These are phyloP conservation scores for Delichon dasypus DNA, from an alignment of 2,797 vertebrate genomes.

Conservation along the genomic window DNA sequence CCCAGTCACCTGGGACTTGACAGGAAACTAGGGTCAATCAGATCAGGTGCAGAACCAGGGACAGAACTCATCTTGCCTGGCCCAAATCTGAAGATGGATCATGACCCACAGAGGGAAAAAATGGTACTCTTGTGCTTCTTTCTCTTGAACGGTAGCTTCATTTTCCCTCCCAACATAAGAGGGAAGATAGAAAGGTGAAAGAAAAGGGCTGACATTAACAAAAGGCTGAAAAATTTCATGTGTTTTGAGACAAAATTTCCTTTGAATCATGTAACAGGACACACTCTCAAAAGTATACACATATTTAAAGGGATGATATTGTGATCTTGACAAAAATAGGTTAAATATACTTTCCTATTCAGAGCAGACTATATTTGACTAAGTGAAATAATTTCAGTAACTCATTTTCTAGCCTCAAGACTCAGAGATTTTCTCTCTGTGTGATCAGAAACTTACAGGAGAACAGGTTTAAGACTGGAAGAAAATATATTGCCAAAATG, in stretches of 20 bases:
- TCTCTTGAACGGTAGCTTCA: background rate
- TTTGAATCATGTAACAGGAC: background rate
- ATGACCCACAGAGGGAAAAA: background rate
- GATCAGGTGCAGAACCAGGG: background rate
- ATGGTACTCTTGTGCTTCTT: background rate
- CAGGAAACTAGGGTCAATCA: background rate
- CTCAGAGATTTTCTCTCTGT: background rate
- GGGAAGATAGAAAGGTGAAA: background rate
- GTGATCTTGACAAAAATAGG: background rate
- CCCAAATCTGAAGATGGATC: background rate
- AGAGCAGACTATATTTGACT: background rate
- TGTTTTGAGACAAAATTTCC: background rate
- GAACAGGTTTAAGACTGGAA: background rate
- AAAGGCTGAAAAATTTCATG: background rate
- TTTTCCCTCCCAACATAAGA: background rate
- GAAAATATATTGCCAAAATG: background rate
- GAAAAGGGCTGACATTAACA: background rate
- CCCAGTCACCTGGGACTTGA: background rate
- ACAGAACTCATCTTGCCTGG: background rate
- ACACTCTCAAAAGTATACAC: background rate
- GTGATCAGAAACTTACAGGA: background rate
- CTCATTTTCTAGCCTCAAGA: background rate
- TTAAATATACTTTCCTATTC: background rate
- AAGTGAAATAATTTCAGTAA: background rate
- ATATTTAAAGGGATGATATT: background rate